Evolutionary conservation across 1,140 invertebrate species (phyloP).

Genomic region (Nephila pilipes): DNA sequence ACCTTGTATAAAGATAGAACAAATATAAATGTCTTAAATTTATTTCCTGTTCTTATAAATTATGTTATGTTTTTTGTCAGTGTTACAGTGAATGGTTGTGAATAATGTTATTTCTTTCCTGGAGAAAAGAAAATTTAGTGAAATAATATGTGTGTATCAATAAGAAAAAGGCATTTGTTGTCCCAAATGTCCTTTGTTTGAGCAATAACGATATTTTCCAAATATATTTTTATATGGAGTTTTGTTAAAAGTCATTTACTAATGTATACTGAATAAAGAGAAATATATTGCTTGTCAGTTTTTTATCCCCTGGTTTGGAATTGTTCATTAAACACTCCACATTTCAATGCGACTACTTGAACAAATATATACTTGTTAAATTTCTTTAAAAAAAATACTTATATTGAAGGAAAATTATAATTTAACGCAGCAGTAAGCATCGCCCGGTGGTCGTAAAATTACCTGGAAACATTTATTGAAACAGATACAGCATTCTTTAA

Average conservation of each 20-base stretch:
- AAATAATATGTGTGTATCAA: neutral
- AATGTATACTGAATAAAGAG: conserved; percentile 2
- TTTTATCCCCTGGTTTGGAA: too few species aligned
- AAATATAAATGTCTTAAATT: neutral
- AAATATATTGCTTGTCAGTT: conserved; percentile 9
- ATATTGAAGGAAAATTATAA: too few species aligned
- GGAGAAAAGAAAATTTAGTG: neutral
- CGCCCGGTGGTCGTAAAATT: too few species aligned
- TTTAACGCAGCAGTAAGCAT: too few species aligned
- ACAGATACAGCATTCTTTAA: too few species aligned
- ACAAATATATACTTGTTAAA: too few species aligned
- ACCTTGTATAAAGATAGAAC: neutral
- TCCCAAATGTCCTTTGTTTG: neutral
- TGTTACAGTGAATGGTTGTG: neutral
- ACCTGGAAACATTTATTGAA: too few species aligned
- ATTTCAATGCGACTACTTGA: too few species aligned
- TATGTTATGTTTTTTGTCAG: neutral
- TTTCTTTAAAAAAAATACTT: too few species aligned
- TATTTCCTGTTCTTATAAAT: neutral
- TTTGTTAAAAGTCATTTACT: conserved; percentile 23
- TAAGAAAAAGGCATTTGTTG: neutral
- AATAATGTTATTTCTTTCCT: neutral
- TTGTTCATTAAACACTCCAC: too few species aligned
- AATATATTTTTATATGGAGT: conserved; percentile 21
- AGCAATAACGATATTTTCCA: conserved; percentile 30